Percentiles rank a stretch among this genome's conserved stretches.
Conservation (phyloP, 23 tunicate species). For the Styela plicata region DNA sequence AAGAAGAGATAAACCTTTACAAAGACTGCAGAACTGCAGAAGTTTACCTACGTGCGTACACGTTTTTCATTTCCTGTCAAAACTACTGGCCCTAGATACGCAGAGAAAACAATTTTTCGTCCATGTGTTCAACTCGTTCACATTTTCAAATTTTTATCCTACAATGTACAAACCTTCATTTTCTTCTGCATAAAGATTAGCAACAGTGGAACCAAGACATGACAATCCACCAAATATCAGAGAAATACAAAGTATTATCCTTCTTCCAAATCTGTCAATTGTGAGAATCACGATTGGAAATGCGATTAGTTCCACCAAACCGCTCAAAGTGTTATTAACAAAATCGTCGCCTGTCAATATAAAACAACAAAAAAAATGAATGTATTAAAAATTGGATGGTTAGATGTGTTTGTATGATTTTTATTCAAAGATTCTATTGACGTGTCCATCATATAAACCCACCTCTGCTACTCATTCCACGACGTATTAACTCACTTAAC, state of each 20-base stretch:
- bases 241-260: conserved; percentile 34
- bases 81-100: no score
- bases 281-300: conserved; percentile 55
- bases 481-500: no score
- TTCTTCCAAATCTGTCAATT: conserved; percentile 82
- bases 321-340: conserved; percentile 88
- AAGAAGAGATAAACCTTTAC: no score
- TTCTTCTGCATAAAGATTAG: conserved; percentile 41
- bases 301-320: conserved; percentile 83
- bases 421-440: not conserved
- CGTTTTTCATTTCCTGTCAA: no score
- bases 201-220: conserved; percentile 56
- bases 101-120: no score
- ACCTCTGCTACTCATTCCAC: no score
- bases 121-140: no score
- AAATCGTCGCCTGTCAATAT: conserved; percentile 65
- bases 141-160: no score
- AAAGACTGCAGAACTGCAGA: no score
- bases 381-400: no score
- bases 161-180: conserved; percentile 62
- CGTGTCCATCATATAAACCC: no score
- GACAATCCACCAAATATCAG: conserved; percentile 60
- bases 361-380: not conserved
- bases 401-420: not conserved
- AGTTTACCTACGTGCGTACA: no score